A percentile compares a stretch with the other conserved stretches of the same genome.
phyloP scores from a whole-genome alignment of 2,797 vertebrate species.

The Anabas testudineus region DNA sequence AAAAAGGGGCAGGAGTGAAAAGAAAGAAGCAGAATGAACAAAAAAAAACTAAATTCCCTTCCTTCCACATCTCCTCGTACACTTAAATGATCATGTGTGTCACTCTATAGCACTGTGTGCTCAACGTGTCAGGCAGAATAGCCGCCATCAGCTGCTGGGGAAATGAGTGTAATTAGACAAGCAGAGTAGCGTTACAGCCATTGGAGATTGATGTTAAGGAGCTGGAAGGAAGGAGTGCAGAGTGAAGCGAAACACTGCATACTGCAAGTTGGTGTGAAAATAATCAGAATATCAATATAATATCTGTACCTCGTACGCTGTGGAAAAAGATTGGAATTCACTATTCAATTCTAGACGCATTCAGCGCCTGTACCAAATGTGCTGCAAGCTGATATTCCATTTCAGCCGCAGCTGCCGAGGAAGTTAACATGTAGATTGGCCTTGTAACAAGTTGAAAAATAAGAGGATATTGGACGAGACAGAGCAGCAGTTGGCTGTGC shows the following conservation, averaged over 20 bases:
- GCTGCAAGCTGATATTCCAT: constrained; percentile 26
- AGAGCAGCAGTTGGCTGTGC: constrained; percentile 15
- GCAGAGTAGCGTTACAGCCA: constrained; percentile 31
- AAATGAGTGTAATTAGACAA: constrained; percentile 66
- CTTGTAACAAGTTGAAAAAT: constrained; percentile 23
- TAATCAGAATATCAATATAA: constrained; percentile 37
- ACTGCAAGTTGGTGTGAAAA: constrained; percentile 25
- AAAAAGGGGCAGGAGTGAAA: background rate
- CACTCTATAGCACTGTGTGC: background rate
- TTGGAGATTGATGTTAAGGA: constrained; percentile 32
- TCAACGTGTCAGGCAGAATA: constrained; percentile 36
- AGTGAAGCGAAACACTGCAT: background rate
- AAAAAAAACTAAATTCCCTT: constrained; percentile 31
- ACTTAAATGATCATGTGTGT: constrained; percentile 46
- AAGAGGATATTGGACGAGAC: constrained; percentile 12
- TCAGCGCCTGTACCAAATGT: constrained; percentile 5
- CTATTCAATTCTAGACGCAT: constrained; percentile 17
- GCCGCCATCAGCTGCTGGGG: constrained; percentile 31
- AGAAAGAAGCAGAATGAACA: constrained; percentile 12
- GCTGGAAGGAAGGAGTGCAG: constrained; percentile 29
- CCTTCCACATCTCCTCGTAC: constrained; percentile 14
- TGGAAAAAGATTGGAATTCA: constrained; percentile 35
- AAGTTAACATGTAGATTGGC: constrained; percentile 42
- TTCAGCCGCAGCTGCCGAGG: constrained; percentile 24
- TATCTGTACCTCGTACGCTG: constrained; percentile 8